A percentile compares a stretch with the other conserved stretches of the same genome.
Evolutionary conservation across 2,888 invertebrate genomes (phyloP).

Genomic region (Panzeria rudis): DNA sequence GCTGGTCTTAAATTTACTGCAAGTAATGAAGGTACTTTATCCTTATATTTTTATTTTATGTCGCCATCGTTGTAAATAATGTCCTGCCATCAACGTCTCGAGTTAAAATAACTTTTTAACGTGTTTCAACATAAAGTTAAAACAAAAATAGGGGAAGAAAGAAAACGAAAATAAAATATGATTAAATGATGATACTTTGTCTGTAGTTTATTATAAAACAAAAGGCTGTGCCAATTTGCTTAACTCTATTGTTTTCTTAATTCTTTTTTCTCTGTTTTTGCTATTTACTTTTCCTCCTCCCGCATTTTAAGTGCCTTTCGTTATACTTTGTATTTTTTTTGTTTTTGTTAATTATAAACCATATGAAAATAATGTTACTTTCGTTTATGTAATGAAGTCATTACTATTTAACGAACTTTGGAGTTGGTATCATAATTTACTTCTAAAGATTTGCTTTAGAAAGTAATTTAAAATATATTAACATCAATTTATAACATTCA

Average conservation of each 20-base stretch:
- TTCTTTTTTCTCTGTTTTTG: slow-evolving; percentile 6
- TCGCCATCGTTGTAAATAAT: slow-evolving; percentile 32
- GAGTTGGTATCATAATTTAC: too few relatives aligned
- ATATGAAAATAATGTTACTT: slow-evolving; percentile 61
- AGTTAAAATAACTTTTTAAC: slow-evolving; percentile 56
- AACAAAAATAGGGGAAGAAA: background rate
- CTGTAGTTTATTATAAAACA: slow-evolving; percentile 51
- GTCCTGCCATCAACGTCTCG: slow-evolving; percentile 40
- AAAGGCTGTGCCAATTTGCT: slow-evolving; percentile 65
- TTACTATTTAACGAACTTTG: slow-evolving; percentile 25
- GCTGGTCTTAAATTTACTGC: slow-evolving; percentile 62
- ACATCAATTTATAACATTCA: too few relatives aligned
- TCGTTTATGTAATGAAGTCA: slow-evolving; percentile 61
- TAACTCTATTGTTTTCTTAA: slow-evolving; percentile 53
- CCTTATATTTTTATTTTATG: slow-evolving; percentile 39
- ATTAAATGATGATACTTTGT: slow-evolving; percentile 67
- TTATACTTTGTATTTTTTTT: slow-evolving; percentile 15
- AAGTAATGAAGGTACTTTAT: slow-evolving; percentile 67
- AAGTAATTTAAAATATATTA: background rate
- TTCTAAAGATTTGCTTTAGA: too few relatives aligned
- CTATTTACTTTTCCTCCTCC: background rate
- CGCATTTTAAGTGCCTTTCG: background rate
- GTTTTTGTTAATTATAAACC: slow-evolving; percentile 49
- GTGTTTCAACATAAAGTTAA: slow-evolving; percentile 61
- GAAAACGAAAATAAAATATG: slow-evolving; percentile 43